These are phyloP conservation scores for Scaptomyza cyrtandrae DNA, from an alignment of 2,888 invertebrate genomes.

Conservation along the genomic window DNA sequence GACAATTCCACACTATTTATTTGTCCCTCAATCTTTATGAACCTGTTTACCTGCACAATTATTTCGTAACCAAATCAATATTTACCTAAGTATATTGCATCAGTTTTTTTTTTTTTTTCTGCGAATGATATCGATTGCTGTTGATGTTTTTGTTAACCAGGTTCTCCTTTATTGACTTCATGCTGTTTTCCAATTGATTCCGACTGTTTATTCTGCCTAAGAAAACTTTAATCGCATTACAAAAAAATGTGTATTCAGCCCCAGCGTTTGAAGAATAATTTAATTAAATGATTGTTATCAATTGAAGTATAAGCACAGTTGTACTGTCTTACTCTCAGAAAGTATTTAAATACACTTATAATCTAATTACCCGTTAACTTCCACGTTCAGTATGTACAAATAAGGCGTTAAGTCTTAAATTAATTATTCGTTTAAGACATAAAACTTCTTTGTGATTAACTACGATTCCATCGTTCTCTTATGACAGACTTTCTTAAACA, in stretches of 20 bases:
- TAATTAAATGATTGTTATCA: constrained; percentile 11
- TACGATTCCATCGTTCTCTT: no score
- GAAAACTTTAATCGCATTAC: constrained; percentile 48
- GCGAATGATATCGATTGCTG: constrained; percentile 35
- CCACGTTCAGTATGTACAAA: no score
- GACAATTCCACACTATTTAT: constrained; percentile 29
- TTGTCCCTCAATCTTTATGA: constrained; percentile 3
- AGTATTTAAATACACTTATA: not conserved
- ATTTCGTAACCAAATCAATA: constrained; percentile 70
- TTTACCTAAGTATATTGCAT: constrained; percentile 68
- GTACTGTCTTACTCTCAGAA: constrained; percentile 10
- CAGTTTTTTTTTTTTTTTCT: constrained; percentile 9
- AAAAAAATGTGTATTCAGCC: constrained; percentile 48
- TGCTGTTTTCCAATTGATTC: constrained; percentile 40
- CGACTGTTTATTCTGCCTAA: constrained; percentile 32
- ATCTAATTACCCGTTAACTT: no score
- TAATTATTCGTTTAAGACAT: no score
- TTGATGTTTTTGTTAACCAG: not conserved
- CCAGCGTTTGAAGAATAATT: constrained; percentile 11
- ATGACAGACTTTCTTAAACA: no score
- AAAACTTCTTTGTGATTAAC: no score
- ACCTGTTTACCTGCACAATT: constrained; percentile 65
- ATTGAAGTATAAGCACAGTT: no score
- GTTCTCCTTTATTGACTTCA: constrained; percentile 2
- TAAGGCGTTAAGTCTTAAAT: no score